These are phyloP conservation scores for Galleria mellonella DNA, from an alignment of 1,140 invertebrate genomes.

Conservation along the genomic window DNA sequence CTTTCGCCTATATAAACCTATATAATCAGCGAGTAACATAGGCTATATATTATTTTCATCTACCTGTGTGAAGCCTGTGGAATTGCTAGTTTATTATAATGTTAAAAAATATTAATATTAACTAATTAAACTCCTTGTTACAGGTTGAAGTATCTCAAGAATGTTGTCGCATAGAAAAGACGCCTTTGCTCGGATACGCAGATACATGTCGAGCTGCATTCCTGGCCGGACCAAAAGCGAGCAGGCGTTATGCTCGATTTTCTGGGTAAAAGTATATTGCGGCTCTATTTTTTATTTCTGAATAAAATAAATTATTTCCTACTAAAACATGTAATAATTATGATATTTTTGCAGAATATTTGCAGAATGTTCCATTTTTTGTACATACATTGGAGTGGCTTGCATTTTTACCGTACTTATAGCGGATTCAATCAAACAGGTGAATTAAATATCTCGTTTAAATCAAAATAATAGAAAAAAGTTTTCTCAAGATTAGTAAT, in stretches of 20 bases:
- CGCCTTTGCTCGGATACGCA: slow-evolving; percentile 82
- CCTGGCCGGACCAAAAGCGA: slow-evolving; percentile 78
- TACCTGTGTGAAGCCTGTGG: too few relatives aligned
- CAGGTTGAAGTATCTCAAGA: slow-evolving; percentile 82
- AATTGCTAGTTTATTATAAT: too few relatives aligned
- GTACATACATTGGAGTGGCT: slow-evolving; percentile 81
- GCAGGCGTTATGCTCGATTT: slow-evolving; percentile 75
- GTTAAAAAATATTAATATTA: too few relatives aligned
- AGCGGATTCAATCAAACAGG: slow-evolving; percentile 76
- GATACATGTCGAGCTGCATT: slow-evolving; percentile 87
- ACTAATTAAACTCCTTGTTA: slow-evolving; percentile 1
- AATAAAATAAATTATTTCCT: too few relatives aligned
- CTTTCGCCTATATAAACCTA: too few relatives aligned
- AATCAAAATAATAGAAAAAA: too few relatives aligned
- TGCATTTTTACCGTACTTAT: slow-evolving; percentile 87
- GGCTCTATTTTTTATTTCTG: too few relatives aligned
- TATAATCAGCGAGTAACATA: too few relatives aligned
- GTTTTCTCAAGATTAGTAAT: too few relatives aligned
- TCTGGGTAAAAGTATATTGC: slow-evolving; percentile 79
- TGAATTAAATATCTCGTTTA: slow-evolving; percentile 9
- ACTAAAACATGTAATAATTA: too few relatives aligned
- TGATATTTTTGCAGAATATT: slow-evolving; percentile 70
- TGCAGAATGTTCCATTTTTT: slow-evolving; percentile 78
- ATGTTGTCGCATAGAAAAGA: slow-evolving; percentile 78
- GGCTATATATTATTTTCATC: too few relatives aligned